phyloP scores from a whole-genome alignment of 2,888 invertebrate species.

The Pomacea canaliculata region DNA sequence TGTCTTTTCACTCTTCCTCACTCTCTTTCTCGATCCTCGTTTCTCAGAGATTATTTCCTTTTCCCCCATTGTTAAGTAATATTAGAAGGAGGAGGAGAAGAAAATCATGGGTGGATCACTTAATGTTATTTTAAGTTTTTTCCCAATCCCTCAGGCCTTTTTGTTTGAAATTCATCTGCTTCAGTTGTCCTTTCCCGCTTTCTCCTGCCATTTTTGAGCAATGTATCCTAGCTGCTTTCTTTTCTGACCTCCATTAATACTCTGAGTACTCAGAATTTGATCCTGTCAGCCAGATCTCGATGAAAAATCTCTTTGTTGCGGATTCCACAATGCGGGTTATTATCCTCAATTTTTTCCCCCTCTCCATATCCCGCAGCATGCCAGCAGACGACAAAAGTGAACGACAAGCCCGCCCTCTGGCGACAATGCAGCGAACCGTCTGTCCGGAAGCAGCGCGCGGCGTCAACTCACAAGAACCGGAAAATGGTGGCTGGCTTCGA shows the following conservation, averaged over 20 bases:
- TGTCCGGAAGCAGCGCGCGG: slow-evolving; percentile 19
- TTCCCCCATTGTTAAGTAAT: neutral
- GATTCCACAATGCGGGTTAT: slow-evolving; percentile 25
- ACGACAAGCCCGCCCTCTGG: slow-evolving; percentile 12
- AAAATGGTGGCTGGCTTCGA: slow-evolving; percentile 15
- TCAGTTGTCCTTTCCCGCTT: too few species aligned
- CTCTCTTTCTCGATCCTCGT: neutral
- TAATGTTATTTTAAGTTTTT: too few species aligned
- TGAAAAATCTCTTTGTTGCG: neutral
- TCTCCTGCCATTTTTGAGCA: too few species aligned
- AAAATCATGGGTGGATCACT: too few species aligned
- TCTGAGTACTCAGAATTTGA: slow-evolving; percentile 17
- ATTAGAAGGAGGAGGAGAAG: neutral
- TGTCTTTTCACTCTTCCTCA: neutral
- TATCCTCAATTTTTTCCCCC: slow-evolving; percentile 12
- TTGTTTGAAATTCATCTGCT: too few species aligned
- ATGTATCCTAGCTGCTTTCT: slow-evolving; percentile 19
- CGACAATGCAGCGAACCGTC: slow-evolving; percentile 22
- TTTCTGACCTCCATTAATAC: slow-evolving; percentile 13
- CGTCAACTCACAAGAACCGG: slow-evolving; percentile 13
- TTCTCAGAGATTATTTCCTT: neutral
- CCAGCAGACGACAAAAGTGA: slow-evolving; percentile 16
- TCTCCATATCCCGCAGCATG: slow-evolving; percentile 7
- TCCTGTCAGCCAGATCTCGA: slow-evolving; percentile 9
- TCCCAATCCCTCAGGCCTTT: too few species aligned